Conservation (phyloP, 2,797 vertebrate genomes). For the Acanthurus leucopareius region DNA sequence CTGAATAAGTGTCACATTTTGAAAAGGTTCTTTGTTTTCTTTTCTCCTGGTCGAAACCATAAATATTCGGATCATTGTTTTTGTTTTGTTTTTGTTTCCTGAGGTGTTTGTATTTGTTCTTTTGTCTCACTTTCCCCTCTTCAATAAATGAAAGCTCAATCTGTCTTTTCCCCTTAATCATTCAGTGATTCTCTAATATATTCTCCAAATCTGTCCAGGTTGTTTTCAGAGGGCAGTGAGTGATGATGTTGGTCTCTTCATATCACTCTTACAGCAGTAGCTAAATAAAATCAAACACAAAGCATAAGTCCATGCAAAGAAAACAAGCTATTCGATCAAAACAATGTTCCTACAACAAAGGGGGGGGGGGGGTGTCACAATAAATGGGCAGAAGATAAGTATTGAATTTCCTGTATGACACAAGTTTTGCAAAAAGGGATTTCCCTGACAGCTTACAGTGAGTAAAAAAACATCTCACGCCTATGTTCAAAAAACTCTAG, state of each 20-base stretch:
- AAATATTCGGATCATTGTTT: conserved; percentile 62
- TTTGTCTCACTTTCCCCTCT: conserved; percentile 62
- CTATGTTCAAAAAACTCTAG: not conserved
- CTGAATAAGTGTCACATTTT: conserved; percentile 69
- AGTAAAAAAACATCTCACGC: too few relatives aligned
- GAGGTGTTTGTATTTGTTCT: conserved; percentile 57
- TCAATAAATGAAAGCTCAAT: conserved; percentile 28
- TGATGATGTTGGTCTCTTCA: conserved; percentile 54
- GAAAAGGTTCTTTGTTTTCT: conserved; percentile 63
- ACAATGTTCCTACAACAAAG: not conserved
- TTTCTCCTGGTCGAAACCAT: conserved; percentile 32
- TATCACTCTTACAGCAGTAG: conserved; percentile 21
- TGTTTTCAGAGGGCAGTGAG: conserved; percentile 51
- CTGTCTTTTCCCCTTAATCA: conserved; percentile 38
- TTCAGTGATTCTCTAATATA: conserved; percentile 44
- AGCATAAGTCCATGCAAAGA: not conserved
- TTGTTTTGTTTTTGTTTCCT: conserved; percentile 28
- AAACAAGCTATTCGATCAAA: conserved; percentile 25
- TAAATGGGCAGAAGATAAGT: not conserved
- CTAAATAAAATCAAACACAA: conserved; percentile 11
- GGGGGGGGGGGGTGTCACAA: not conserved
- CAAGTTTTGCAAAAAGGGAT: not conserved
- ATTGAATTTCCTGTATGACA: not conserved
- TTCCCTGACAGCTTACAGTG: not conserved
- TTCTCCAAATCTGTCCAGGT: conserved; percentile 47